phyloP scores from a whole-genome alignment of 1,140 invertebrate species.

The Pseudomyrmex flavicornis region DNA sequence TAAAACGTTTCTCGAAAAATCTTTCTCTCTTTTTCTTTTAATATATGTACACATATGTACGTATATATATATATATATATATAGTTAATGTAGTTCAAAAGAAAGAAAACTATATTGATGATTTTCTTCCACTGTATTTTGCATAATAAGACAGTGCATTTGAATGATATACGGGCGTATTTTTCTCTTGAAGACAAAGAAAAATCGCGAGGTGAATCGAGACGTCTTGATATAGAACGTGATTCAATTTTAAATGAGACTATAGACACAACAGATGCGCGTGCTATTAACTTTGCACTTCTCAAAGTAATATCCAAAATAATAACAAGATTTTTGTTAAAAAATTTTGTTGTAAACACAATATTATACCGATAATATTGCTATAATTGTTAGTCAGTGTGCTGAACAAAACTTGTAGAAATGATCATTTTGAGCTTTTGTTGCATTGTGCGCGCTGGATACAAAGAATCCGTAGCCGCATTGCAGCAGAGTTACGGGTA shows the following conservation, averaged over 20 bases:
- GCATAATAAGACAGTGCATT: neutral
- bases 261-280: too few species aligned
- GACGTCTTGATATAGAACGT: neutral
- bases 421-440: neutral
- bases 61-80: too few species aligned
- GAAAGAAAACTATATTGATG: neutral
- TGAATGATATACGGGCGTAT: neutral
- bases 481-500: neutral
- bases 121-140: neutral
- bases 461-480: neutral
- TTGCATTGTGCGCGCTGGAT: too few species aligned
- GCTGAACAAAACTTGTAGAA: neutral
- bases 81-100: neutral
- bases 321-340: too few species aligned
- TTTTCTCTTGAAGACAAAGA: slow-evolving; percentile 11
- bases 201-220: slow-evolving; percentile 25
- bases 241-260: slow-evolving; percentile 34
- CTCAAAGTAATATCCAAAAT: too few species aligned
- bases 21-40: too few species aligned
- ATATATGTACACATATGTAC: too few species aligned
- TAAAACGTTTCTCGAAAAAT: too few species aligned
- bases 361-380: too few species aligned
- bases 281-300: too few species aligned
- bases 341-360: too few species aligned
- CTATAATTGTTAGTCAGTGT: neutral